Evolutionary conservation across 2,888 invertebrate species (phyloP).

Genomic region (Lepas anatifera): DNA sequence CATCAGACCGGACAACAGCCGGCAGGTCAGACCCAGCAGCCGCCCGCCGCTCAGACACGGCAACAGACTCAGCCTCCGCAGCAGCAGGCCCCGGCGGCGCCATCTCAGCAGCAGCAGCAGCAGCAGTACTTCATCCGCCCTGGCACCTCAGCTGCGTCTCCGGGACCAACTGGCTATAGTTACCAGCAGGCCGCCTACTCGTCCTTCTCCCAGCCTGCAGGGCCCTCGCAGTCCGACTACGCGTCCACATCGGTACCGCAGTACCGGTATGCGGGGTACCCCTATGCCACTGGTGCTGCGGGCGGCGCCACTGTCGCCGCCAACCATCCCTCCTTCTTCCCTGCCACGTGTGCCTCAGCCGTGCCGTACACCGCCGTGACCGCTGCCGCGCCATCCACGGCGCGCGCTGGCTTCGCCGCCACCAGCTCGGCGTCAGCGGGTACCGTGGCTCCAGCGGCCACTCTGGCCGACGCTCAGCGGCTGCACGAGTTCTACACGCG

Average conservation of each 20-base stretch:
- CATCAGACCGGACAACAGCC: conserved; percentile 14
- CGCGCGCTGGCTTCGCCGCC: too few relatives aligned
- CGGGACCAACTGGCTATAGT: too few relatives aligned
- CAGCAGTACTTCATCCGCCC: neutral
- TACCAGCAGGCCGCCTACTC: neutral
- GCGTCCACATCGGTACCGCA: neutral
- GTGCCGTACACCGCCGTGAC: too few relatives aligned
- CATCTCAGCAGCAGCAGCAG: conserved; percentile 15
- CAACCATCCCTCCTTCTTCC: neutral
- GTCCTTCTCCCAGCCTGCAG: neutral
- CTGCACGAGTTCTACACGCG: conserved; percentile 13
- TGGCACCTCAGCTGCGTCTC: neutral
- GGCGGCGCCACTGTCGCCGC: too few relatives aligned
- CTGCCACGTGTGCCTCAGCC: neutral
- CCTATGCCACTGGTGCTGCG: neutral
- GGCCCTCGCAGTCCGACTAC: neutral
- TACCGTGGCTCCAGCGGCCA: too few relatives aligned
- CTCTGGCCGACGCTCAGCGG: neutral
- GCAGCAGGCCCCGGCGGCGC: conserved; percentile 15
- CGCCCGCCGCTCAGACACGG: too few relatives aligned
- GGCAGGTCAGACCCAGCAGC: conserved; percentile 15
- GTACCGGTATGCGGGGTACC: neutral
- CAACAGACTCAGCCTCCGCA: neutral
- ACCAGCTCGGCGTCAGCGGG: too few relatives aligned
- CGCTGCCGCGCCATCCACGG: too few relatives aligned